A percentile compares a stretch with the other conserved stretches of the same genome.
Conservation (phyloP, 2,888 invertebrate species). For the Aspidapion aeneum region DNA sequence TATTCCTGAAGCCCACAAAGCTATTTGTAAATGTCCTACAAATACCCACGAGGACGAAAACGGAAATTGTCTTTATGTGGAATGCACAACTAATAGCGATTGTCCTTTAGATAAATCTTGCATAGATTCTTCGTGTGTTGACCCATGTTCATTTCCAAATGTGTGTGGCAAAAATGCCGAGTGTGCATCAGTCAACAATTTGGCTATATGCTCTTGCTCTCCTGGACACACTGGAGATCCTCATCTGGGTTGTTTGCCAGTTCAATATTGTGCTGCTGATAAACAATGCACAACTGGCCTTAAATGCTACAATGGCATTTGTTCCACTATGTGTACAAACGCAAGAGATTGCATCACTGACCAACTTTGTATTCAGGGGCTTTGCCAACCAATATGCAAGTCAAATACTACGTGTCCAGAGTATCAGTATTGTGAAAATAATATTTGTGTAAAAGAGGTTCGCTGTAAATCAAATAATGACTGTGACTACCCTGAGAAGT, state of each 20-base stretch:
- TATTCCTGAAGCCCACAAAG: slow-evolving; percentile 62
- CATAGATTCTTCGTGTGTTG: slow-evolving; percentile 72
- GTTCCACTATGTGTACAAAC: slow-evolving; percentile 72
- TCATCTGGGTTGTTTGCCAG: slow-evolving; percentile 75
- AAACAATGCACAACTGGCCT: slow-evolving; percentile 81
- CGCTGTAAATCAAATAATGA: slow-evolving; percentile 71
- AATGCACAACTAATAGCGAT: slow-evolving; percentile 76
- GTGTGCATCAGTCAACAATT: slow-evolving; percentile 73
- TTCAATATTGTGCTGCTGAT: slow-evolving; percentile 80
- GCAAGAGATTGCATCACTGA: slow-evolving; percentile 81
- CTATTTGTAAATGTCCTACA: slow-evolving; percentile 70
- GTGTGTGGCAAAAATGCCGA: slow-evolving; percentile 80
- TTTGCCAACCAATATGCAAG: slow-evolving; percentile 82
- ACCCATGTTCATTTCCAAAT: slow-evolving; percentile 77
- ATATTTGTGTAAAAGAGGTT: slow-evolving; percentile 79
- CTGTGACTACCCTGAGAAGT: slow-evolving; percentile 71
- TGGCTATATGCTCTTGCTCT: slow-evolving; percentile 79
- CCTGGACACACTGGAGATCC: slow-evolving; percentile 85
- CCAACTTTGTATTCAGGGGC: slow-evolving; percentile 79
- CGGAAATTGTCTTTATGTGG: slow-evolving; percentile 66
- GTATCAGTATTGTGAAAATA: slow-evolving; percentile 79
- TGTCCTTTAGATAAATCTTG: slow-evolving; percentile 71
- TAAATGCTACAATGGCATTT: slow-evolving; percentile 78
- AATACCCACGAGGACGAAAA: slow-evolving; percentile 75
- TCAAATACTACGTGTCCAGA: slow-evolving; percentile 79